Percentiles rank a stretch among this genome's conserved stretches.
Evolutionary conservation across 2,113 vertebrate genomes (phyloP).

Genomic region (Amphilophus citrinellus): DNA sequence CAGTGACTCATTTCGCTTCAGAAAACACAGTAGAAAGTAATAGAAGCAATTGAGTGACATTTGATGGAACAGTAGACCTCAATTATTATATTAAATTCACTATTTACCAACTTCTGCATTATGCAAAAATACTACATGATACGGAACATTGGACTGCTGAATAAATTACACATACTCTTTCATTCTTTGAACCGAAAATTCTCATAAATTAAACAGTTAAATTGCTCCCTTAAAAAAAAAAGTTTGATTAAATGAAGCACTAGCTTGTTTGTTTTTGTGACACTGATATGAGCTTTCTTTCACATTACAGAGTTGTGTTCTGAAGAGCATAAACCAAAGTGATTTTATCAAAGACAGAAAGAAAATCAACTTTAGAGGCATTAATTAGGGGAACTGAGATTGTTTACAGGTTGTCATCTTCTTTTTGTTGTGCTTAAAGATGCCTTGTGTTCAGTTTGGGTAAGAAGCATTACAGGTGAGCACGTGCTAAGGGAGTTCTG

Average conservation of each 20-base stretch:
- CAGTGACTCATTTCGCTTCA: slow-evolving; percentile 27
- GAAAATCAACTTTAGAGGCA: slow-evolving; percentile 25
- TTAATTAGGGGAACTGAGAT: slow-evolving; percentile 32
- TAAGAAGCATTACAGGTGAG: background rate
- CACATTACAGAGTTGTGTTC: slow-evolving; percentile 30
- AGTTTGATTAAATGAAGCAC: slow-evolving; percentile 44
- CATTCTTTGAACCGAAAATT: background rate
- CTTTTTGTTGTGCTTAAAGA: slow-evolving; percentile 8
- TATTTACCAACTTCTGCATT: slow-evolving; percentile 12
- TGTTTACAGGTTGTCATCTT: slow-evolving; percentile 25
- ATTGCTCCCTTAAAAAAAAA: slow-evolving; percentile 10
- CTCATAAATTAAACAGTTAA: slow-evolving; percentile 6
- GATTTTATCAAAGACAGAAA: slow-evolving; percentile 26
- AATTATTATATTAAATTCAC: slow-evolving; percentile 19
- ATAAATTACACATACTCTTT: background rate
- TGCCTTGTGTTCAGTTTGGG: background rate
- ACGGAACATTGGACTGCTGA: slow-evolving; percentile 7
- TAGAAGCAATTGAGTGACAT: slow-evolving; percentile 34
- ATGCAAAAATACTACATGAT: background rate
- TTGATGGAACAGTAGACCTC: slow-evolving; percentile 15
- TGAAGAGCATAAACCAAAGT: slow-evolving; percentile 38
- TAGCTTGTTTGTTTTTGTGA: slow-evolving; percentile 31
- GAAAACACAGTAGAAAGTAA: slow-evolving; percentile 25
- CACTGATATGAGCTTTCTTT: slow-evolving; percentile 32
- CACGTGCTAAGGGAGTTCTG: background rate